Base-by-base conservation (phyloP, 92 coral and sea anemone species). In the Porites divaricata region DNA sequence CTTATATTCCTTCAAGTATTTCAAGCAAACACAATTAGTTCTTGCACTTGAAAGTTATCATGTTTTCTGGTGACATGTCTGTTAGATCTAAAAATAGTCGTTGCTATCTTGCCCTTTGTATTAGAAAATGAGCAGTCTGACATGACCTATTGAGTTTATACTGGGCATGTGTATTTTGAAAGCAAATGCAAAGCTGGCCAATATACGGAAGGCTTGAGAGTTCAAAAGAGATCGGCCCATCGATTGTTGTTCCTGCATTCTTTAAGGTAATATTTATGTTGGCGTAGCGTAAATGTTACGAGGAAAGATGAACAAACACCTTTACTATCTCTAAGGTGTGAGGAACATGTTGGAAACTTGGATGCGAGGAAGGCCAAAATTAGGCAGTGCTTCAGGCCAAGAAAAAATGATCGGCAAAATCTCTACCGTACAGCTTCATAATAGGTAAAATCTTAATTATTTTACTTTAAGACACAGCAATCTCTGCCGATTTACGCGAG, bases 171-270 rank as follows among this genome's bases (percentile, higher is more conserved):
- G 35, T 69, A 25, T 69, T 67, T 63, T 54, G 16, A 19, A 9
- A 67, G 50, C 67, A 80, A 70, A 80, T 80, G 85, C 76, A 80
- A 80, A 80, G 69, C 11, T 28, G n/a, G 41, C 20, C 64, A 65
- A 80, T 69, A 80, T 69, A 45, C 50, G 74, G 76, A 70, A 67
- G 22, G 53, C 66, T 25, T 19, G 61, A 80, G 69, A 20, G 50
- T 69, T 69, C 76, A 56, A 28, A 80, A 79, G 74, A 80, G 85
- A 80, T 80, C 49, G 85, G 85, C 85, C 77, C 76, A 4, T 8
- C 24, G 49, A 22, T 54, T 80, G 68, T 80, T 80, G 28, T 80
- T 41, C 21, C 24, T 10, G 70, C 69, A 69, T 80, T 69, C 68
- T 80, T 20, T 26, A 69, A 69, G 76, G 69, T 68, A 80, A 80